Conservation (phyloP, 2,888 invertebrate genomes). For the Galeopsomyia nigrocyanea region DNA sequence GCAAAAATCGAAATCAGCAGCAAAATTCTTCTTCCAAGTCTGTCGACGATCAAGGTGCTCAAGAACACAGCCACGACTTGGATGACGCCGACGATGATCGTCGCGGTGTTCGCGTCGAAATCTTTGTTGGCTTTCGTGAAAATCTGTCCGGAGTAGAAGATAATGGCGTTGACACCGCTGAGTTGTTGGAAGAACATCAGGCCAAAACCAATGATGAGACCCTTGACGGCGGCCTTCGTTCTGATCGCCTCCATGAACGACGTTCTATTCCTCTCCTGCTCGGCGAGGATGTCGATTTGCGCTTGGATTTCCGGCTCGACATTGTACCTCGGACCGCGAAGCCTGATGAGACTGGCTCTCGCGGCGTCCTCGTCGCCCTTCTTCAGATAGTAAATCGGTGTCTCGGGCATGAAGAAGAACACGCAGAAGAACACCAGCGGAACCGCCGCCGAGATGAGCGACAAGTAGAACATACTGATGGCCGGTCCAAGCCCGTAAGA, state of each 20-base stretch:
- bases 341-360: slow-evolving; percentile 76
- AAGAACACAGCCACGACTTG: slow-evolving; percentile 83
- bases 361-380: slow-evolving; percentile 78
- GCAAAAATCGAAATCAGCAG: slow-evolving; percentile 79
- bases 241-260: slow-evolving; percentile 74
- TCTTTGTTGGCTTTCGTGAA: slow-evolving; percentile 77
- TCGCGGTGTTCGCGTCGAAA: slow-evolving; percentile 74
- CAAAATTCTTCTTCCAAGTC: slow-evolving; percentile 82
- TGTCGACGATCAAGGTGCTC: slow-evolving; percentile 85
- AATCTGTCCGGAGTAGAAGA: slow-evolving; percentile 83
- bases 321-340: slow-evolving; percentile 82
- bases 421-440: slow-evolving; percentile 79
- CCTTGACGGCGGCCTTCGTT: slow-evolving; percentile 76
- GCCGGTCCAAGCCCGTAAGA: slow-evolving; percentile 80
- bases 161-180: slow-evolving; percentile 86
- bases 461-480: slow-evolving; percentile 73
- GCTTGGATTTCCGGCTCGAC: slow-evolving; percentile 76
- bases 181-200: slow-evolving; percentile 93
- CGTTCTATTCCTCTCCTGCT: slow-evolving; percentile 71
- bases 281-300: slow-evolving; percentile 73
- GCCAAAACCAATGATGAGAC: slow-evolving; percentile 79
- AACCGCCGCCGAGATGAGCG: slow-evolving; percentile 76
- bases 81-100: slow-evolving; percentile 87
- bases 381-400: slow-evolving; percentile 80
- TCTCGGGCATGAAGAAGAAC: slow-evolving; percentile 90